These are phyloP conservation scores for Hozukius guyotensis DNA, from an alignment of 2,797 vertebrate genomes.

Conservation along the genomic window DNA sequence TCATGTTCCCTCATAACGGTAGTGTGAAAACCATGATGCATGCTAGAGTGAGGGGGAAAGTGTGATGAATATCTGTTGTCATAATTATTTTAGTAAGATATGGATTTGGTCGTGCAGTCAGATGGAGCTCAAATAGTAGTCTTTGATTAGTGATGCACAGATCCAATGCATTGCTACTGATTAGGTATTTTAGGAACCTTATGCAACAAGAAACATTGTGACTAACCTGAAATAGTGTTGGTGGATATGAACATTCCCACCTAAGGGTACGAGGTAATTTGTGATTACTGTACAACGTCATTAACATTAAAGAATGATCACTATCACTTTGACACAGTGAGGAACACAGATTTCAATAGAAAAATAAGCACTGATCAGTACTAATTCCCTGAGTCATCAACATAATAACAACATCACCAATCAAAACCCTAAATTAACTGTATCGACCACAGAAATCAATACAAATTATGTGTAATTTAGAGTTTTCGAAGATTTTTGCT, in stretches of 20 bases:
- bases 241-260: neutral
- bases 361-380: neutral
- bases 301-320: neutral
- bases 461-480: neutral
- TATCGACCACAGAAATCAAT: neutral
- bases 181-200: neutral
- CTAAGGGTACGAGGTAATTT: neutral
- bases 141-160: neutral
- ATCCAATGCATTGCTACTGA: neutral
- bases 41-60: neutral
- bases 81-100: constrained; percentile 11
- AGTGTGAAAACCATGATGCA: constrained; percentile 37
- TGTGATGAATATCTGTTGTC: constrained; percentile 17
- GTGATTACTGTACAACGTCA: neutral
- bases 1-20: constrained; percentile 20
- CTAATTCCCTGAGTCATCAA: neutral
- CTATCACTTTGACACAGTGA: neutral
- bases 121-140: neutral
- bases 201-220: neutral
- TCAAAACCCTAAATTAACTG: neutral
- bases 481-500: neutral
- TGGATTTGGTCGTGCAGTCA: neutral
- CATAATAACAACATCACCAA: neutral
- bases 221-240: neutral
- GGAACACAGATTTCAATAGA: neutral